phyloP scores from a whole-genome alignment of 2,113 vertebrate genomes.

The Xiphophorus couchianus region DNA sequence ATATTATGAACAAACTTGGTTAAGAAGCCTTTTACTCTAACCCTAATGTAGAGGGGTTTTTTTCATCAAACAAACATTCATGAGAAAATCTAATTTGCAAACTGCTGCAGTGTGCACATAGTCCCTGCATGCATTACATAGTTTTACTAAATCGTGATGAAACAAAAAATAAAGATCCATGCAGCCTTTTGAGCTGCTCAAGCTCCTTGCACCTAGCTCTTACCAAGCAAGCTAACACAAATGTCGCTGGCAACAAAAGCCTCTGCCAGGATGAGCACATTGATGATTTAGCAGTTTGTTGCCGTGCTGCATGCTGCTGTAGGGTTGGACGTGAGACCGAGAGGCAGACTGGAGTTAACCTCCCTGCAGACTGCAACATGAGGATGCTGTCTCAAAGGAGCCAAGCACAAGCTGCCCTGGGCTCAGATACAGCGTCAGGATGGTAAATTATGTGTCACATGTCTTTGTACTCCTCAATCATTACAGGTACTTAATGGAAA shows the following conservation, averaged over 20 bases:
- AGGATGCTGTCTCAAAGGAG: slow-evolving; percentile 42
- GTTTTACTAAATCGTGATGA: background rate
- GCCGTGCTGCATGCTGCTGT: slow-evolving; percentile 31
- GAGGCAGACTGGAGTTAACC: background rate
- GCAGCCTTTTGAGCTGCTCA: slow-evolving; percentile 32
- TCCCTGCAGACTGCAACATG: slow-evolving; percentile 28
- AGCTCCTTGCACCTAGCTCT: slow-evolving; percentile 21
- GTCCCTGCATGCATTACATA: background rate
- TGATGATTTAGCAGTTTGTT: slow-evolving; percentile 61
- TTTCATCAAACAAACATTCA: background rate
- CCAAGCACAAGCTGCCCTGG: slow-evolving; percentile 26
- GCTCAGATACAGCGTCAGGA: slow-evolving; percentile 21
- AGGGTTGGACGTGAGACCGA: slow-evolving; percentile 6
- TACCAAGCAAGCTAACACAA: slow-evolving; percentile 36
- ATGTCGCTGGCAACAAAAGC: slow-evolving; percentile 13
- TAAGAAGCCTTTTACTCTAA: background rate
- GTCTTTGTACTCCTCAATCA: background rate
- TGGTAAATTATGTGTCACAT: slow-evolving; percentile 42
- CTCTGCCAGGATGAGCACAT: slow-evolving; percentile 17
- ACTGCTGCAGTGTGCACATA: background rate
- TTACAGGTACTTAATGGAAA: background rate
- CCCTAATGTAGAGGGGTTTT: background rate
- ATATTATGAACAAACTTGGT: slow-evolving; percentile 15
- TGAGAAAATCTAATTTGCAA: background rate
- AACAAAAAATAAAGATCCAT: slow-evolving; percentile 13